Conservation (phyloP, 2,113 vertebrate species). For the Gobius niger region DNA sequence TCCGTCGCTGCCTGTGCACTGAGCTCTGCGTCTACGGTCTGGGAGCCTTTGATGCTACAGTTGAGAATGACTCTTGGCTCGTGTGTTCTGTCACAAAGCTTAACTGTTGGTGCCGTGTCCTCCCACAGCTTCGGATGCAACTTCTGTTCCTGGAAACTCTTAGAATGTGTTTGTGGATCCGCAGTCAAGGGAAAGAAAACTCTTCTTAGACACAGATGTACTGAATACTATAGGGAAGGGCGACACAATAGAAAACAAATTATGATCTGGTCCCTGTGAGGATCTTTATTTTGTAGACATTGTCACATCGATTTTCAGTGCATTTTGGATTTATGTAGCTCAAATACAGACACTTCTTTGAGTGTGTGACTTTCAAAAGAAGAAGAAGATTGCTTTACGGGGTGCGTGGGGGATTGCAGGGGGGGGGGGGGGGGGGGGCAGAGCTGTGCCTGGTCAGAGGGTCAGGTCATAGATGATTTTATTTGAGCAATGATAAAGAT, state of each 20-base stretch:
- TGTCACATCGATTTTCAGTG: too few species aligned
- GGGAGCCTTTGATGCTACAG: constrained; percentile 33
- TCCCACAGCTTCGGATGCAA: constrained; percentile 14
- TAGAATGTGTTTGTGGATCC: constrained; percentile 18
- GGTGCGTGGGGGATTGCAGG: too few species aligned
- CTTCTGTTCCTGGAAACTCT: constrained; percentile 32
- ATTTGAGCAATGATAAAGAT: too few species aligned
- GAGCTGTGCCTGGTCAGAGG: too few species aligned
- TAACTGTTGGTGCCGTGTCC: not conserved
- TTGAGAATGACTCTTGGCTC: constrained; percentile 27
- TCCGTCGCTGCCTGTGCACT: not conserved
- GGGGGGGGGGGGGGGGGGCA: too few species aligned
- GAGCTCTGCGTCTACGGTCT: constrained; percentile 17
- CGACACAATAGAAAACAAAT: not conserved
- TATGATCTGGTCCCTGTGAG: not conserved
- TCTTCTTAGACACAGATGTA: not conserved
- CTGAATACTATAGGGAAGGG: too few species aligned
- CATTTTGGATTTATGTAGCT: too few species aligned
- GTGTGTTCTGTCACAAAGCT: constrained; percentile 22
- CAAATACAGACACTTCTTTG: too few species aligned
- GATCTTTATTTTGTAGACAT: too few species aligned
- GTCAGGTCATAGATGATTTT: too few species aligned
- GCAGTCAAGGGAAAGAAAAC: constrained; percentile 14
- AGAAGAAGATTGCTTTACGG: too few species aligned
- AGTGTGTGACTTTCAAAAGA: too few species aligned